phyloP scores from a whole-genome alignment of 2,797 vertebrate species.

The Danionella dracula region DNA sequence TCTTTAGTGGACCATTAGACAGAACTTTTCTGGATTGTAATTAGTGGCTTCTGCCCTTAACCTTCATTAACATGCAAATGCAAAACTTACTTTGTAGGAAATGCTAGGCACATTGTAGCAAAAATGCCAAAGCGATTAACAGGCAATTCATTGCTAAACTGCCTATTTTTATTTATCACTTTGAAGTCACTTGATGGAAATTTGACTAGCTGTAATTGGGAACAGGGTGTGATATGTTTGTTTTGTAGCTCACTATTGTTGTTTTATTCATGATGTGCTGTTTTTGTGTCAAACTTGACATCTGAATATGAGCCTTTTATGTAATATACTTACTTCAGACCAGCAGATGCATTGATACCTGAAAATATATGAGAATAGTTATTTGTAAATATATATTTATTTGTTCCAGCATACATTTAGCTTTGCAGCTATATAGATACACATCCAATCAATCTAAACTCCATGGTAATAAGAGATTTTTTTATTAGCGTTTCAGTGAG shows the following conservation, averaged over 20 bases:
- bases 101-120: conserved; percentile 72
- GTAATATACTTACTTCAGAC: too few relatives aligned
- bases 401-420: too few relatives aligned
- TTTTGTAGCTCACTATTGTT: not conserved
- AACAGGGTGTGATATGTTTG: not conserved
- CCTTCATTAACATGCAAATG: conserved; percentile 95
- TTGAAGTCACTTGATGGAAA: conserved; percentile 58
- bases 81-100: conserved; percentile 76
- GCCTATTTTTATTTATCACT: conserved; percentile 64
- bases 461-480: too few relatives aligned
- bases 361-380: too few relatives aligned
- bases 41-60: conserved; percentile 96
- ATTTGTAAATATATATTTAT: too few relatives aligned
- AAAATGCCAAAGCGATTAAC: conserved; percentile 76
- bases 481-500: conserved; percentile 11
- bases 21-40: conserved; percentile 85
- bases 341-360: too few relatives aligned
- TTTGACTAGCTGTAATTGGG: conserved; percentile 40
- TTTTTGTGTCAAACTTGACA: too few relatives aligned
- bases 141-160: conserved; percentile 63
- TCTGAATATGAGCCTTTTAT: too few relatives aligned
- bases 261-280: conserved; percentile 10
- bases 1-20: conserved; percentile 86
- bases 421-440: too few relatives aligned
- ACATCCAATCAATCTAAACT: too few relatives aligned